Evolutionary conservation across 35 echinoderm and acorn worm species (phyloP).

Genomic region (Strongylocentrotus purpuratus): DNA sequence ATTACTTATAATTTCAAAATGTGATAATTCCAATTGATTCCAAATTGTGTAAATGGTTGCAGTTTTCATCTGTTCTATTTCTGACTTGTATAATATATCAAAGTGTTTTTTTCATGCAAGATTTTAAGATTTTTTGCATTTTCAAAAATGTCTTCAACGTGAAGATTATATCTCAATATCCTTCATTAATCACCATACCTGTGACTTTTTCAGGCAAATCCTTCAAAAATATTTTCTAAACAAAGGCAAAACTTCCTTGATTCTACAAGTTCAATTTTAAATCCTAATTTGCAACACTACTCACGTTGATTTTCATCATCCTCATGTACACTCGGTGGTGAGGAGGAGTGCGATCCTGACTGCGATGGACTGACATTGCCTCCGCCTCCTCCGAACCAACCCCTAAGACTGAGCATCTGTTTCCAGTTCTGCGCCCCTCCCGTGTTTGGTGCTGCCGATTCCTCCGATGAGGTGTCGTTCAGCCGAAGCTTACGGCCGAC

Average conservation of each 20-base stretch:
- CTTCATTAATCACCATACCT: too few species aligned
- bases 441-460: not conserved
- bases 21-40: too few species aligned
- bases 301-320: conserved; percentile 79
- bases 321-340: conserved; percentile 54
- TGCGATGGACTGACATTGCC: conserved; percentile 47
- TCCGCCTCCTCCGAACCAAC: conserved; percentile 34
- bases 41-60: too few species aligned
- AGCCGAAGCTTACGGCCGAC: conserved; percentile 63
- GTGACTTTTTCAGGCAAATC: too few species aligned
- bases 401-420: conserved; percentile 57
- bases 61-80: too few species aligned
- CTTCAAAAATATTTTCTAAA: too few species aligned
- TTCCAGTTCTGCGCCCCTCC: conserved; percentile 16
- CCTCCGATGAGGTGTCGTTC: conserved; percentile 10
- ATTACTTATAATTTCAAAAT: too few species aligned
- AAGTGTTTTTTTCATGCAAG: too few species aligned
- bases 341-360: conserved; percentile 52
- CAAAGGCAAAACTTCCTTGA: not conserved
- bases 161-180: too few species aligned
- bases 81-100: too few species aligned
- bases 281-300: not conserved
- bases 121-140: too few species aligned
- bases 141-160: too few species aligned
- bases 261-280: not conserved